Base-by-base conservation (phyloP, 1,140 invertebrate species). In the Ectropis grisescens region DNA sequence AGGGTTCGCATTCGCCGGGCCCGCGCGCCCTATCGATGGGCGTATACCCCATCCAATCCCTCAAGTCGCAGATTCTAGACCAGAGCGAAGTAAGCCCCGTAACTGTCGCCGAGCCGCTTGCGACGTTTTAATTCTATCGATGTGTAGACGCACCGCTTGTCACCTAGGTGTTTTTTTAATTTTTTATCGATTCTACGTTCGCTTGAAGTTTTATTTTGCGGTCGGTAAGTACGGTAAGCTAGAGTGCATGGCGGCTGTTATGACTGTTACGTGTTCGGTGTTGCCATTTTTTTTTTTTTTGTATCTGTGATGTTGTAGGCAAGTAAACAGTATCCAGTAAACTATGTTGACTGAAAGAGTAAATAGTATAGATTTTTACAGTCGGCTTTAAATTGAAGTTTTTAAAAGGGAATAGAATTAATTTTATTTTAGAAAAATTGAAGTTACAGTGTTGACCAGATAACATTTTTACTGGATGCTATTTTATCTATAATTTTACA, bases 1-100 rank as follows among this genome's bases (percentile, higher is more conserved):
- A 95, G 93, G 93, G 93, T 82, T 88, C 91, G 64, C 91, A 91
- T 74, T 94, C 93, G 76, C 93, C 93, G 78, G 92, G 90, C 84
- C 91, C 91, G 72, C 89, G 92, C 69, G 89, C 89, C 62, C 88
- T 92, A 46, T 91, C 92, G 48, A 91, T 94, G 89, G 93, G 93
- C 55, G 87, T 91, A 76, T 95, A 91, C 83, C 93, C 91, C 57
- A 90, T 94, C 78, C 90, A 94, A 84, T 89, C 88, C 84, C 86
- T 95, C 79, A 89, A 90, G 79, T 94, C 93, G 60, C 87, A 88
- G 84, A 92, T 94, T 75, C 86, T 93, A 78, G 87, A 89, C 78
- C 89, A 89, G 72, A 87, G 92, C 76, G 89, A 93, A 87, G 94
- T 95, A 93, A 95, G 93, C 93, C 54, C 44, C 44, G 38, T 62